Percentiles rank a stretch among this genome's conserved stretches.
These are phyloP conservation scores for Drosophila colorata DNA, from an alignment of 2,888 invertebrate genomes.

Conservation along the genomic window DNA sequence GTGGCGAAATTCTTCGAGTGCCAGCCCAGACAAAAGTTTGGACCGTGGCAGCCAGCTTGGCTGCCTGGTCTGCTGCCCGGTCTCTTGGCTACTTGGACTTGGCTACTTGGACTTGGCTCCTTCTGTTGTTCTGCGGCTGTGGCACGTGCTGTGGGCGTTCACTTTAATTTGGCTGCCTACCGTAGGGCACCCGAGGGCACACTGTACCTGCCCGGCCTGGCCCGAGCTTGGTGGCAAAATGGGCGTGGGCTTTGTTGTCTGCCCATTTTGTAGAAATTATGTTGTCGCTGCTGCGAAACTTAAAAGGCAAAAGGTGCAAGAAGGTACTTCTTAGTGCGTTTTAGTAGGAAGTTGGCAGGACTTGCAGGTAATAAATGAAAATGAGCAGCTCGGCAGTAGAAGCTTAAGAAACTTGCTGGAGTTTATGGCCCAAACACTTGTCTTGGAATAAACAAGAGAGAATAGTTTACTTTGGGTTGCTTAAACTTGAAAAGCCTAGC, in stretches of 20 bases:
- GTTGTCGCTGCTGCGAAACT: constrained; percentile 32
- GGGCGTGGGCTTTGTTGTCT: constrained; percentile 61
- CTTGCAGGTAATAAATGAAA: not conserved
- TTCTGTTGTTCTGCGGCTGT: constrained; percentile 27
- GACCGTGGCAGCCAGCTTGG: constrained; percentile 69
- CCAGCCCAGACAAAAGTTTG: constrained; percentile 46
- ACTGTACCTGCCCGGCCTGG: not conserved
- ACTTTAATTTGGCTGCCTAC: constrained; percentile 66
- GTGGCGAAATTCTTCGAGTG: constrained; percentile 59
- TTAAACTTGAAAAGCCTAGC: no score
- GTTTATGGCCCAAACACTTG: not conserved
- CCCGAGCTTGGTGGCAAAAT: constrained; percentile 55
- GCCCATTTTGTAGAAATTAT: constrained; percentile 52
- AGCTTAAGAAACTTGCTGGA: not conserved
- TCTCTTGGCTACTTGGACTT: constrained; percentile 18
- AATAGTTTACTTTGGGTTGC: no score
- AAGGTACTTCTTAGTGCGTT: not conserved
- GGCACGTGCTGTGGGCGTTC: constrained; percentile 77
- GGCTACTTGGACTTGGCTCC: constrained; percentile 26
- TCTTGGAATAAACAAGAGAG: not conserved
- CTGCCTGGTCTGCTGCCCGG: constrained; percentile 57
- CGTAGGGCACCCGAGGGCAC: constrained; percentile 40
- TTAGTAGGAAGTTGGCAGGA: not conserved
- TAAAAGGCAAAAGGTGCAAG: no score
- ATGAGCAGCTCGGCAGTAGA: not conserved